Base-by-base conservation (phyloP, 2,797 vertebrate species). In the Pyrocephalus nanus region DNA sequence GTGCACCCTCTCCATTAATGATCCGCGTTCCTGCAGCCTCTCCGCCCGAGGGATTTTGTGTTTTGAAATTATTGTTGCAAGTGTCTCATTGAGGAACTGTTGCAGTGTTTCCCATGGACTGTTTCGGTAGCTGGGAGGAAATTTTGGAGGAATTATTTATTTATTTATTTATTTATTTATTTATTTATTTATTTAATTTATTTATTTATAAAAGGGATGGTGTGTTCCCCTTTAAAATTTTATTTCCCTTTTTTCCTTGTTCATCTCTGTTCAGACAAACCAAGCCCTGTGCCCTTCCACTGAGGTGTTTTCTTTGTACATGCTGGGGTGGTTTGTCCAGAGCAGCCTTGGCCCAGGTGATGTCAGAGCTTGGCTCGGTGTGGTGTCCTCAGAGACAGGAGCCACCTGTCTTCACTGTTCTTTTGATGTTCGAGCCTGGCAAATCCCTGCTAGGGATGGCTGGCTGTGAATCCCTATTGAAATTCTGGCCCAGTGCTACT, bases 211-310 rank as follows among this genome's bases (percentile, higher is more conserved):
- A 78, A 12, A 12, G 26, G 5, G 17, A 15, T 18, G 26, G 16
- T 48, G 22, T 78, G 27, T 76, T 76, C 19, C 16, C 7, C 3
- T 79, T 86, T 21, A 20, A 64, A 65, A 62, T 88, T 32, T 57
- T 57, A 11, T 81, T 91, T 34, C 32, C 5, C 0, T 43, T 76
- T 86, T 86, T 90, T 57, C 38, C 4, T 25, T 67, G 8, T 54
- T 92, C 38, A 86, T 10, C 3, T 27, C 38, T 65, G 8, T 78
- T 67, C 0, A 1, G 66, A 53, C 5, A 30, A 69, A 73, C 58
- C 0, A 6, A 88, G 27, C 22, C 25, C 47, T 14, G 11, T 3
- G 4, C 15, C 25, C 0, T 0, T 62, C 66, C 21, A 9, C 55
- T 8, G n/a, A 60, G 20, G 27, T 70, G 26, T n/a, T n/a, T 45